Conservation (phyloP, 2,888 invertebrate species). For the Ceramica pisi region DNA sequence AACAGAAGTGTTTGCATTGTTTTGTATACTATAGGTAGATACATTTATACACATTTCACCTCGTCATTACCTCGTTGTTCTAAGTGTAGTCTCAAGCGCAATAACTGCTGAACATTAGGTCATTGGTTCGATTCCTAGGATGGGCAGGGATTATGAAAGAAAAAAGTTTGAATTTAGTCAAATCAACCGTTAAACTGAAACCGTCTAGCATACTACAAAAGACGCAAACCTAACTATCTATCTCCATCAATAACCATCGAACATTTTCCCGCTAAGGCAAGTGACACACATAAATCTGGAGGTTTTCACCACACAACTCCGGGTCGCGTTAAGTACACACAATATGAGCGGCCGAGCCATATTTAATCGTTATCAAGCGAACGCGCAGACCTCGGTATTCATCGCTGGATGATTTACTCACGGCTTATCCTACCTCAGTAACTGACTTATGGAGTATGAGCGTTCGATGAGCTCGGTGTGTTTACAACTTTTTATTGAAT, state of each 20-base stretch:
- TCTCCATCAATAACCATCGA: slow-evolving; percentile 40
- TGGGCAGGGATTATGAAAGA: no score
- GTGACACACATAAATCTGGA: slow-evolving; percentile 71
- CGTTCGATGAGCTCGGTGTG: slow-evolving; percentile 54
- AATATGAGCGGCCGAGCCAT: slow-evolving; percentile 83
- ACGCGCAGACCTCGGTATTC: slow-evolving; percentile 84
- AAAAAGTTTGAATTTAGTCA: background rate
- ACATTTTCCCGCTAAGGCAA: slow-evolving; percentile 62
- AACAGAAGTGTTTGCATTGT: no score
- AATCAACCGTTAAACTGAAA: background rate
- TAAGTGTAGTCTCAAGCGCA: no score
- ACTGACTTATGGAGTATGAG: slow-evolving; percentile 82
- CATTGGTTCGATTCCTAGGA: no score
- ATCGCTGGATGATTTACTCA: slow-evolving; percentile 87
- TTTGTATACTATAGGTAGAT: no score
- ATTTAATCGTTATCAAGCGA: slow-evolving; percentile 88
- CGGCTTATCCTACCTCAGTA: slow-evolving; percentile 84
- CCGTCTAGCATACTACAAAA: background rate
- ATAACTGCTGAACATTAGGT: no score
- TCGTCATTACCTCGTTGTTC: no score
- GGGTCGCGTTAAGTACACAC: slow-evolving; percentile 79
- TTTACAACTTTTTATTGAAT: slow-evolving; percentile 52
- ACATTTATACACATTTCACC: no score
- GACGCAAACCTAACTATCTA: slow-evolving; percentile 15
- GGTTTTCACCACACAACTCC: slow-evolving; percentile 69